Percentiles rank a stretch among this genome's conserved stretches.
Evolutionary conservation across 2,888 invertebrate species (phyloP).

Genomic region (Neoscelio sp.): DNA sequence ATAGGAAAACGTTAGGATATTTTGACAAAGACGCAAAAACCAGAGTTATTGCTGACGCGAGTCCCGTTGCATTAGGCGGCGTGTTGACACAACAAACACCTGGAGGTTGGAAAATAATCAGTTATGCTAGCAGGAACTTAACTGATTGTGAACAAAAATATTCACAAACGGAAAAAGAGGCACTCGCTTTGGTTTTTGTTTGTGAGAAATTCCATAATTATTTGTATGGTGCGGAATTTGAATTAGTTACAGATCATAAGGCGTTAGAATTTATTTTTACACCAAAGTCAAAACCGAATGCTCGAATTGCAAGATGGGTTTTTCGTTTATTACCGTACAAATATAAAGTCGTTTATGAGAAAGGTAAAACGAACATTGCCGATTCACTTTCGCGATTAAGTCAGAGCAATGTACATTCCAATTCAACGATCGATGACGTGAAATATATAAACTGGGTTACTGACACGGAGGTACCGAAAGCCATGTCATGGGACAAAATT

Average conservation of each 20-base stretch:
- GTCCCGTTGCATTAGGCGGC: constrained; percentile 76
- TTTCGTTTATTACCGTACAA: constrained; percentile 73
- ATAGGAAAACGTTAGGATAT: constrained; percentile 70
- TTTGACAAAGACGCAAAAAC: constrained; percentile 74
- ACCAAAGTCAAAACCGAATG: constrained; percentile 60
- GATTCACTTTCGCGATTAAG: constrained; percentile 69
- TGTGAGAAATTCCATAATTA: constrained; percentile 77
- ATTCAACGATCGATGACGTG: not conserved
- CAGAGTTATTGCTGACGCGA: constrained; percentile 77
- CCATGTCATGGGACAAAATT: constrained; percentile 41
- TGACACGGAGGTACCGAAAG: constrained; percentile 17
- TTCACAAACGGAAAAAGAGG: constrained; percentile 71
- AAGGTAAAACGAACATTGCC: constrained; percentile 71
- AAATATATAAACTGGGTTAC: constrained; percentile 32
- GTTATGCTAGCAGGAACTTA: constrained; percentile 79
- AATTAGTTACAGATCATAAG: constrained; percentile 71
- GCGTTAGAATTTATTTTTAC: constrained; percentile 76
- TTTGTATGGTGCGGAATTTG: constrained; percentile 80
- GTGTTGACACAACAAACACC: constrained; percentile 73
- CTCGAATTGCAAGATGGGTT: constrained; percentile 73
- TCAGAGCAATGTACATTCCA: not conserved
- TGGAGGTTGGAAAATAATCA: constrained; percentile 75
- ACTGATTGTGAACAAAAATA: constrained; percentile 75
- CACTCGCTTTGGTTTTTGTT: constrained; percentile 69
- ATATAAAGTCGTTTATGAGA: constrained; percentile 71